A percentile compares a stretch with the other conserved stretches of the same genome.
Evolutionary conservation across 2,888 invertebrate species (phyloP).

Genomic region (Chrysolina oricalcia): DNA sequence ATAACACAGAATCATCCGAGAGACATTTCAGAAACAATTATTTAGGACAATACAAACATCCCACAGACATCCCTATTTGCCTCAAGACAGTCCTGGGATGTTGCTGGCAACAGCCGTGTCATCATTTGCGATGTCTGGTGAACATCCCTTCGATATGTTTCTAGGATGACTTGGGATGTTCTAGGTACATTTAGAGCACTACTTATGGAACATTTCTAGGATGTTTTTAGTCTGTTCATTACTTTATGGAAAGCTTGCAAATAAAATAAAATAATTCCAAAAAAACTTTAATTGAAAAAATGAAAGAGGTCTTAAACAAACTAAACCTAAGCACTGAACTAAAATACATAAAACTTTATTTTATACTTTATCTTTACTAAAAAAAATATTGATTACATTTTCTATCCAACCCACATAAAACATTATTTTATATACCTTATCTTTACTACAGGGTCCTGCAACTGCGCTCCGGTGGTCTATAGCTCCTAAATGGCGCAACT

Average conservation of each 20-base stretch:
- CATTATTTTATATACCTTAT: not conserved
- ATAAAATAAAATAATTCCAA: not conserved
- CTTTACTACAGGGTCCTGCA: too few species aligned
- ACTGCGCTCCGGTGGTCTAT: too few species aligned
- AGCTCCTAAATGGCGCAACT: too few species aligned
- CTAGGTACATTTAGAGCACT: constrained; percentile 16
- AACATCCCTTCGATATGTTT: constrained; percentile 22
- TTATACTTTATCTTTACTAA: too few species aligned
- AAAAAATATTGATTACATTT: too few species aligned
- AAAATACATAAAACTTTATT: not conserved
- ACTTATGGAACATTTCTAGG: not conserved
- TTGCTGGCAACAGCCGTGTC: constrained; percentile 23
- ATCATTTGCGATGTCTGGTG: constrained; percentile 26
- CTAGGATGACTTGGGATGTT: constrained; percentile 21
- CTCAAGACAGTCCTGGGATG: constrained; percentile 18
- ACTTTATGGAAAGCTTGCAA: too few species aligned
- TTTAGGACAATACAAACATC: constrained; percentile 21
- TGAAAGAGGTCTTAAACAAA: not conserved
- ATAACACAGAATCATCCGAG: too few species aligned
- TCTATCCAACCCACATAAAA: not conserved
- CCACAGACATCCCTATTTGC: constrained; percentile 19
- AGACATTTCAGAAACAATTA: too few species aligned
- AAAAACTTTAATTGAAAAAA: not conserved
- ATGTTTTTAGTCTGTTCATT: not conserved
- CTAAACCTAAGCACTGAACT: not conserved